phyloP scores from a whole-genome alignment of 53 echinoderm and acorn worm species.

The Luidia sarsii region DNA sequence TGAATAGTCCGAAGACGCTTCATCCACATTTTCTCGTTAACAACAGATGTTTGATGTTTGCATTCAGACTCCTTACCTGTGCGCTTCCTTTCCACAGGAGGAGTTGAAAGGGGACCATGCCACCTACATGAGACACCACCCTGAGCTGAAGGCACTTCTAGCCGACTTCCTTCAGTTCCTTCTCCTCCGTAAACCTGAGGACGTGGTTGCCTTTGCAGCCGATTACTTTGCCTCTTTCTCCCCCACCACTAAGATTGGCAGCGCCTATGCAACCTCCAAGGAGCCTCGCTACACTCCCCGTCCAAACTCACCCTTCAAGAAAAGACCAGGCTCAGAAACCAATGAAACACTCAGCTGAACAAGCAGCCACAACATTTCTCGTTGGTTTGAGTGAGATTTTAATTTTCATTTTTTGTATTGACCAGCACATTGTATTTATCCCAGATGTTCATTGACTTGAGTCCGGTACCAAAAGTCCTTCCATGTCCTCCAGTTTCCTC shows the following conservation, averaged over 20 bases:
- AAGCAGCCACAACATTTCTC: too few relatives aligned
- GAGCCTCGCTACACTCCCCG: constrained; percentile 80
- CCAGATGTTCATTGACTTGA: too few relatives aligned
- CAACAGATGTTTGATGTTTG: too few relatives aligned
- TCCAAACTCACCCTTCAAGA: constrained; percentile 83
- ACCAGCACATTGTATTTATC: too few relatives aligned
- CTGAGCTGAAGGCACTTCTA: constrained; percentile 95
- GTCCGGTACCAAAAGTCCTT: too few relatives aligned
- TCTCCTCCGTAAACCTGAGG: constrained; percentile 92
- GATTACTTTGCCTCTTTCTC: constrained; percentile 98
- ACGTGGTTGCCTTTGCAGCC: constrained; percentile 91
- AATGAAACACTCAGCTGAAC: constrained; percentile 8
- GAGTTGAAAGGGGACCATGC: constrained; percentile 99
- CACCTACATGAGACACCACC: constrained; percentile 95
- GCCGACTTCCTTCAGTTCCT: constrained; percentile 98
- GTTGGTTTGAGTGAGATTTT: too few relatives aligned
- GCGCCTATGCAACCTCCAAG: constrained; percentile 90
- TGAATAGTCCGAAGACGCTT: too few relatives aligned
- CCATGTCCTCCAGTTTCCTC: too few relatives aligned
- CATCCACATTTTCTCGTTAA: too few relatives aligned
- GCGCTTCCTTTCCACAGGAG: too few relatives aligned
- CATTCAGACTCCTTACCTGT: too few relatives aligned
- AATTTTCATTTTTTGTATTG: too few relatives aligned
- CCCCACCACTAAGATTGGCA: constrained; percentile 80
- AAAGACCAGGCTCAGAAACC: constrained; percentile 3